These are phyloP conservation scores for Neocloeon triangulifer DNA, from an alignment of 1,140 invertebrate species.

Conservation along the genomic window DNA sequence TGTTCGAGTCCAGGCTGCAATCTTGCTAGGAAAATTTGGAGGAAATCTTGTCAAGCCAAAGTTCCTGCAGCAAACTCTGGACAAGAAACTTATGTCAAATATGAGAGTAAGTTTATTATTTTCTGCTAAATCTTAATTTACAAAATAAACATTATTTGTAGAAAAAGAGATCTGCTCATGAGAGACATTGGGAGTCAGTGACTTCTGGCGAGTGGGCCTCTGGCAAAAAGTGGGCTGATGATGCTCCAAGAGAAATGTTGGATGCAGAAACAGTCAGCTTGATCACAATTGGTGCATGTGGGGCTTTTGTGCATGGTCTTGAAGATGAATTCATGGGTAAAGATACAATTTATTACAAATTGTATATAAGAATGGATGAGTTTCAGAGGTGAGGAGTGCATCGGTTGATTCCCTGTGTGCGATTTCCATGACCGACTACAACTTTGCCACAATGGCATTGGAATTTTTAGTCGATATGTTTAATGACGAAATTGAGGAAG, in stretches of 20 bases:
- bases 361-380: too few relatives aligned
- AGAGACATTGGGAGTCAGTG: constrained; percentile 55
- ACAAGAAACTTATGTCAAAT: constrained; percentile 97
- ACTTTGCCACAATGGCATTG: constrained; percentile 66
- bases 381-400: constrained; percentile 76
- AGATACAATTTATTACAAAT: too few relatives aligned
- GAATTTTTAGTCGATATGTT: constrained; percentile 99
- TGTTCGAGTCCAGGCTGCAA: constrained; percentile 57
- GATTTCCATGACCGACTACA: constrained; percentile 58
- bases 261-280: constrained; percentile 54
- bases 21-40: constrained; percentile 57
- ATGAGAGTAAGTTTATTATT: constrained; percentile 36
- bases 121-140: background rate
- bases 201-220: constrained; percentile 73
- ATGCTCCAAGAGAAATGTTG: constrained; percentile 51
- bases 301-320: constrained; percentile 92
- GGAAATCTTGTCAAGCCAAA: constrained; percentile 69
- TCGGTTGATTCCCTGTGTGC: constrained; percentile 83
- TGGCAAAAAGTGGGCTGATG: constrained; percentile 79
- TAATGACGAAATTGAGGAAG: constrained; percentile 98
- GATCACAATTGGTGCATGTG: constrained; percentile 84
- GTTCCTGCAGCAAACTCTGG: constrained; percentile 87
- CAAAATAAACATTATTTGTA: constrained; percentile 11
- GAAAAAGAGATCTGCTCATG: constrained; percentile 51
- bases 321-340: constrained; percentile 92